Base-by-base conservation (phyloP, 2,888 invertebrate genomes). In the Norana najaformis region DNA sequence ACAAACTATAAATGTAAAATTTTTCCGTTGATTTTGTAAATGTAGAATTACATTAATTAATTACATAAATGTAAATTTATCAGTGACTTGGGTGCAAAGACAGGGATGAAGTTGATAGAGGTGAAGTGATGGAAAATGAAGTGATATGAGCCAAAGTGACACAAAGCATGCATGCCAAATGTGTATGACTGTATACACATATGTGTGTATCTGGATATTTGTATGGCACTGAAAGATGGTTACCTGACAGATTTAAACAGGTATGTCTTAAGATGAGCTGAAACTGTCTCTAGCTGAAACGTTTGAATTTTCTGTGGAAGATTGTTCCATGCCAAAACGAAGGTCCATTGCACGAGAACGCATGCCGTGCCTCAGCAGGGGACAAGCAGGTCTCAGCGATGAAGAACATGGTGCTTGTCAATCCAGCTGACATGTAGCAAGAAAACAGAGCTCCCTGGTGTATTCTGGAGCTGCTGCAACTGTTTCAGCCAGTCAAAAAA, bases 41-140 rank as follows among this genome's bases (percentile, higher is more conserved):
- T 69, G 30, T 69, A 69, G 69, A 69, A 69, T 69, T 69, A n/a
- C 69, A n/a, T 69, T n/a, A 69, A 69, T n/a, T 69, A 69, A 69
- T 69, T 69, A 69, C 69, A 69, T n/a, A 69, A n/a, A n/a, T 69
- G 69, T 69, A 69, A n/a, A 69, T 69, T n/a, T 69, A 69, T n/a
- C n/a, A n/a, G 69, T 69, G 69, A 69, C n/a, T 69, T 69, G 69
- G 30, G 30, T 69, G 69, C 8, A n/a, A 8, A 69, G n/a, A 69
- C 69, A 5, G 30, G 53, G n/a, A 69, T 69, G 69, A 69, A 69
- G n/a, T 69, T n/a, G 8, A 13, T n/a, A n/a, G 69, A n/a, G n/a
- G 8, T n/a, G 30, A 13, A 69, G n/a, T 69, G 69, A n/a, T 69
- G 69, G 23, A 47, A n/a, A 41, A 41, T 41, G 14, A 41, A 41